phyloP scores from a whole-genome alignment of 2,113 vertebrate species.

The Notiomystis cincta region DNA sequence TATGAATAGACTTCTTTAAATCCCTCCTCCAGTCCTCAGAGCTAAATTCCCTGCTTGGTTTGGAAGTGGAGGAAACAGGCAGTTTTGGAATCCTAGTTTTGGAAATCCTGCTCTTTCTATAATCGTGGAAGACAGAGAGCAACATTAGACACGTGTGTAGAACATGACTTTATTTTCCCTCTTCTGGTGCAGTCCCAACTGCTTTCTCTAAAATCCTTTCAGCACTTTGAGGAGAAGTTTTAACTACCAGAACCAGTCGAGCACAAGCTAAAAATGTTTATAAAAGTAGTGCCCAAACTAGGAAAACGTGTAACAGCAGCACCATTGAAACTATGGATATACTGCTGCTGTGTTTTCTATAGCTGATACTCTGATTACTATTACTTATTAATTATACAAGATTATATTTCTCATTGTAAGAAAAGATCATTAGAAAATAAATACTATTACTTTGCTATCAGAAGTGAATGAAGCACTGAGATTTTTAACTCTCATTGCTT shows the following conservation, averaged over 20 bases:
- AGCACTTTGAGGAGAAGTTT: neutral
- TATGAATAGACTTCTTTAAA: neutral
- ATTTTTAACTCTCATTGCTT: neutral
- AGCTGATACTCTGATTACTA: neutral
- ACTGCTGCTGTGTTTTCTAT: neutral
- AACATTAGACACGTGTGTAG: neutral
- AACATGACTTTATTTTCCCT: neutral
- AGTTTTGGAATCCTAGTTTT: neutral
- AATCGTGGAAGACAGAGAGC: neutral
- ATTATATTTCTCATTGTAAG: neutral
- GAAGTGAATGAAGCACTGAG: neutral
- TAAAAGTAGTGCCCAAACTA: neutral
- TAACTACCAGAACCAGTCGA: neutral
- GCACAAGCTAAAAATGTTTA: neutral
- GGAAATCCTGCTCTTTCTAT: neutral
- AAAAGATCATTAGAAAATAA: neutral
- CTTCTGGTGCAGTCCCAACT: neutral
- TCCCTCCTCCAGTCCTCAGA: neutral
- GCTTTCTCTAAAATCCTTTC: neutral
- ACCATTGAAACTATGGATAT: neutral
- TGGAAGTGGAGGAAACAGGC: neutral
- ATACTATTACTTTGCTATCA: neutral
- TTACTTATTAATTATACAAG: neutral
- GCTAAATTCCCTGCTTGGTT: neutral
- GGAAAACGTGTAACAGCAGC: neutral